Evolutionary conservation across 2,113 vertebrate genomes (phyloP).

Genomic region (Pelecanoides urinatrix): DNA sequence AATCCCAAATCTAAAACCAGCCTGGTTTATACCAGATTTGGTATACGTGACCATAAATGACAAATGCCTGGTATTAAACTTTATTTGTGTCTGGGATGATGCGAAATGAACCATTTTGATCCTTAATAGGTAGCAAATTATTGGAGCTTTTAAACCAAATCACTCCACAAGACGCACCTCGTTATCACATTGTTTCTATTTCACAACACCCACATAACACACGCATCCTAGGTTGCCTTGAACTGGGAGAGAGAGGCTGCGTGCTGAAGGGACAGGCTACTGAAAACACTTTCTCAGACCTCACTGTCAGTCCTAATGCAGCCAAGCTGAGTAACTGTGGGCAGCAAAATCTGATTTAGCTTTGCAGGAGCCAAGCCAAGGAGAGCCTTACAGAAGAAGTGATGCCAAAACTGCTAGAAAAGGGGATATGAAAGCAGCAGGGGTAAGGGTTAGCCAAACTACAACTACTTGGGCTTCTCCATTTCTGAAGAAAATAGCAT

Average conservation of each 20-base stretch:
- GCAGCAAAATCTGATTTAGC: background rate
- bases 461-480: background rate
- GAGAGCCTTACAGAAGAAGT: background rate
- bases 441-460: background rate
- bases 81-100: background rate
- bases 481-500: background rate
- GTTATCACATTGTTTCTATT: fast-evolving
- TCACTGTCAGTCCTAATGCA: fast-evolving
- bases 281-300: background rate
- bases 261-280: background rate
- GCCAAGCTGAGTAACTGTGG: background rate
- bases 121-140: background rate
- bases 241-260: background rate
- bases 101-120: background rate
- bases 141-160: background rate
- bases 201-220: background rate
- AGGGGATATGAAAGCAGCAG: background rate
- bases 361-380: background rate
- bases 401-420: background rate
- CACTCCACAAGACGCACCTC: background rate
- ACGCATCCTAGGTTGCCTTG: no score
- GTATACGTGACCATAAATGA: background rate
- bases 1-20: background rate
- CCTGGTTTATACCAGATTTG: no score
- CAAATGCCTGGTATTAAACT: background rate